phyloP scores from a whole-genome alignment of 1,140 invertebrate species.

The Phenacoccus solenopsis region DNA sequence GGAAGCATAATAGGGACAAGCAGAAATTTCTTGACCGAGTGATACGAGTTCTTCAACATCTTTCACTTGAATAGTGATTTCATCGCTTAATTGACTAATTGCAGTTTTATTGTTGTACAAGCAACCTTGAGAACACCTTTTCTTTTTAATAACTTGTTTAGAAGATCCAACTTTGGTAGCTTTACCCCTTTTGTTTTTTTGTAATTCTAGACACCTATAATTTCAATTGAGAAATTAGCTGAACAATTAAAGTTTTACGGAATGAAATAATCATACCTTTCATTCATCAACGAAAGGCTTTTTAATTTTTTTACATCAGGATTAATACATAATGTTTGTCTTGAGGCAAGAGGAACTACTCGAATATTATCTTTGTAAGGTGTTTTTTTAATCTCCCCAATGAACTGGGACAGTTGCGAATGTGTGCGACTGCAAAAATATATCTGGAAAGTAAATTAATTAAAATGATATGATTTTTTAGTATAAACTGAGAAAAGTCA shows the following conservation, averaged over 20 bases:
- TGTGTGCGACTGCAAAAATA: slow-evolving; percentile 93
- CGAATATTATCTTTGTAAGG: slow-evolving; percentile 55
- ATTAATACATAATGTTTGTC: slow-evolving; percentile 88
- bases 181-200: slow-evolving; percentile 47
- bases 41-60: slow-evolving; percentile 81
- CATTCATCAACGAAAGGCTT: slow-evolving; percentile 77
- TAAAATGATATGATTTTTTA: slow-evolving; percentile 3
- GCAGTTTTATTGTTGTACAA: slow-evolving; percentile 50
- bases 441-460: slow-evolving; percentile 46
- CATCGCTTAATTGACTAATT: slow-evolving; percentile 50
- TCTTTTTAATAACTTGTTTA: slow-evolving; percentile 48
- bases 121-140: slow-evolving; percentile 38
- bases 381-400: slow-evolving; percentile 78
- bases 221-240: slow-evolving; percentile 16
- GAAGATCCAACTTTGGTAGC: slow-evolving; percentile 42
- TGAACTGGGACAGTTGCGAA: slow-evolving; percentile 89
- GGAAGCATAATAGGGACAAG: slow-evolving; percentile 84
- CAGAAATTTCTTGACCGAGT: slow-evolving; percentile 52
- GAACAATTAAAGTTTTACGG: slow-evolving; percentile 13
- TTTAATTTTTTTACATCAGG: slow-evolving; percentile 60
- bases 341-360: slow-evolving; percentile 77
- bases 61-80: slow-evolving; percentile 53
- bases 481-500: not conserved
- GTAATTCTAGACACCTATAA: slow-evolving; percentile 70
- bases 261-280: slow-evolving; percentile 41